Conservation (phyloP, 2,797 vertebrate species). For the Artibeus jamaicensis region DNA sequence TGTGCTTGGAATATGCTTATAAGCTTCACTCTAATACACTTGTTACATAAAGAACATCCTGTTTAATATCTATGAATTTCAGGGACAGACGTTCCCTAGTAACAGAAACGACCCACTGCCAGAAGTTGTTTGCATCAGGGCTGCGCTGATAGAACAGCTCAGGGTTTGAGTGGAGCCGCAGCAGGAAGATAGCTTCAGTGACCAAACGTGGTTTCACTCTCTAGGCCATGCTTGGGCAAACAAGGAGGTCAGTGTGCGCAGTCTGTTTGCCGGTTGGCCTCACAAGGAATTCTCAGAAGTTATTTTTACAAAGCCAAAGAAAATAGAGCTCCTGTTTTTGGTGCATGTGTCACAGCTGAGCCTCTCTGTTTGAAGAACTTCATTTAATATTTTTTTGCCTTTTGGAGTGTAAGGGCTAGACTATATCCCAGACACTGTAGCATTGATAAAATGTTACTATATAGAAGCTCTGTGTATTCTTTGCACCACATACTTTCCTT, state of each 20-base stretch:
- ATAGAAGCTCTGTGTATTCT: conserved; percentile 47
- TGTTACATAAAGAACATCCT: conserved; percentile 44
- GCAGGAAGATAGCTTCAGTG: conserved; percentile 38
- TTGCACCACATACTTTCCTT: conserved; percentile 1
- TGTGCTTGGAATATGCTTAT: background rate
- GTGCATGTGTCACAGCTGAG: conserved; percentile 43
- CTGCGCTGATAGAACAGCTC: background rate
- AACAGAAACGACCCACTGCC: background rate
- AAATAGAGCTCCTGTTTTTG: conserved; percentile 63
- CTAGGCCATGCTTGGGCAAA: conserved; percentile 21
- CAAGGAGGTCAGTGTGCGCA: conserved; percentile 62
- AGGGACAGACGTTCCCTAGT: conserved; percentile 8
- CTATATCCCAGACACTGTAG: conserved; percentile 51
- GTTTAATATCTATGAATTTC: background rate
- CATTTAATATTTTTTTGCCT: conserved; percentile 61
- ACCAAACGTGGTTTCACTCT: conserved; percentile 29
- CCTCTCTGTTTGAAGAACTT: conserved; percentile 57
- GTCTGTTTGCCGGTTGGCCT: conserved; percentile 28
- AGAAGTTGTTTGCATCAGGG: background rate
- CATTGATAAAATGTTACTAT: conserved; percentile 45
- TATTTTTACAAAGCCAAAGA: conserved; percentile 66
- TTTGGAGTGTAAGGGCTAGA: conserved; percentile 16
- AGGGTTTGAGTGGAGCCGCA: conserved; percentile 36
- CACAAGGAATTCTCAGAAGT: conserved; percentile 68
- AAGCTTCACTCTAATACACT: background rate